Conservation (phyloP, 2,113 vertebrate genomes). For the Lycaon pictus region DNA sequence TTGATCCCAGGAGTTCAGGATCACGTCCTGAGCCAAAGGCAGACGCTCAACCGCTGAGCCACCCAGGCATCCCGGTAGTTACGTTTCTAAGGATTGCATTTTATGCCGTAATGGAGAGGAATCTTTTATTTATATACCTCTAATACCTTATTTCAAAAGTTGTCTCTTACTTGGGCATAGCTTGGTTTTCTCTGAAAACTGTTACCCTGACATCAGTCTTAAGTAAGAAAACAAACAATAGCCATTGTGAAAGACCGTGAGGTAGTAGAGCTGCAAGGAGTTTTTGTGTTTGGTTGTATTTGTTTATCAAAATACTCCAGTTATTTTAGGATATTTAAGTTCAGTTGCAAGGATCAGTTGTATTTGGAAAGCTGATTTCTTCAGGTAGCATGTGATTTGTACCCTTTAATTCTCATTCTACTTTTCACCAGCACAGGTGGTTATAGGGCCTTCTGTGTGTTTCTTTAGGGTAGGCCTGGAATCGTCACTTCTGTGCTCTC, state of each 20-base stretch:
- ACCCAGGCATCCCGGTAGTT: background rate
- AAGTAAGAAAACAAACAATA: background rate
- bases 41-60: no score
- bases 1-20: no score
- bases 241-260: background rate
- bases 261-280: background rate
- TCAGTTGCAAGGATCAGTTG: background rate
- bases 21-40: no score
- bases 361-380: background rate
- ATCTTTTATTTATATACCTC: background rate
- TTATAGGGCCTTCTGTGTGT: background rate
- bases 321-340: background rate
- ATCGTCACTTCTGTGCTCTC: background rate
- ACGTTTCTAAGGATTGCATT: background rate
- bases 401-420: background rate
- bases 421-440: background rate
- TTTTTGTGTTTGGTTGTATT: background rate
- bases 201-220: no score
- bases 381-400: background rate
- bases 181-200: background rate
- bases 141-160: background rate
- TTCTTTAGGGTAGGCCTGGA: background rate
- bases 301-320: background rate
- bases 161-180: background rate
- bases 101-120: background rate